These are phyloP conservation scores for Heteromurus nitidus DNA, from an alignment of 2,888 invertebrate species.

Conservation along the genomic window DNA sequence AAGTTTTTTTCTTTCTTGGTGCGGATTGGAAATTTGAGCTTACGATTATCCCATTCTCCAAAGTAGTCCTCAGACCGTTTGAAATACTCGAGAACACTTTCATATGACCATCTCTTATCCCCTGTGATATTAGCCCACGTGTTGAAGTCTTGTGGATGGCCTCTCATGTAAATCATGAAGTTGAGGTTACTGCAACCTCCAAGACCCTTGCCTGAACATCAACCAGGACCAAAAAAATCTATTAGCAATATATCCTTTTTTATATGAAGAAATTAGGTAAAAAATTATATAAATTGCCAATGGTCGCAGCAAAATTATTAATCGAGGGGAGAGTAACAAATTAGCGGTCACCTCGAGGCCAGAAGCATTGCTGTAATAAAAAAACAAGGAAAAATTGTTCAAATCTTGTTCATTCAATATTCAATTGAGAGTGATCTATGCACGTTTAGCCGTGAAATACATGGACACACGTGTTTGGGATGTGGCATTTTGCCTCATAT, in stretches of 20 bases:
- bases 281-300: too few relatives aligned
- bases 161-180: conserved; percentile 59
- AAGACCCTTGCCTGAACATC: conserved; percentile 29
- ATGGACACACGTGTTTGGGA: too few relatives aligned
- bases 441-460: neutral
- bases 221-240: too few relatives aligned
- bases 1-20: too few relatives aligned
- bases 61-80: conserved; percentile 43
- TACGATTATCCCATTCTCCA: conserved; percentile 31
- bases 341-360: conserved; percentile 63
- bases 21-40: neutral
- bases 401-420: neutral
- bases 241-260: too few relatives aligned
- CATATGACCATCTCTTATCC: conserved; percentile 36
- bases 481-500: too few relatives aligned
- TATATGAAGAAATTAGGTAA: too few relatives aligned
- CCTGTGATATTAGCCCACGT: conserved; percentile 38
- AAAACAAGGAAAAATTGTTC: conserved; percentile 18
- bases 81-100: conserved; percentile 39
- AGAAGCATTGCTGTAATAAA: conserved; percentile 53
- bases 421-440: neutral
- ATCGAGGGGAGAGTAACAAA: too few relatives aligned
- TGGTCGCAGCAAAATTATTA: too few relatives aligned
- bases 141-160: conserved; percentile 40
- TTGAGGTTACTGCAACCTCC: conserved; percentile 48